A percentile compares a stretch with the other conserved stretches of the same genome.
These are phyloP conservation scores for Eudorcas thomsonii DNA, from an alignment of 2,113 vertebrate genomes.

Conservation along the genomic window DNA sequence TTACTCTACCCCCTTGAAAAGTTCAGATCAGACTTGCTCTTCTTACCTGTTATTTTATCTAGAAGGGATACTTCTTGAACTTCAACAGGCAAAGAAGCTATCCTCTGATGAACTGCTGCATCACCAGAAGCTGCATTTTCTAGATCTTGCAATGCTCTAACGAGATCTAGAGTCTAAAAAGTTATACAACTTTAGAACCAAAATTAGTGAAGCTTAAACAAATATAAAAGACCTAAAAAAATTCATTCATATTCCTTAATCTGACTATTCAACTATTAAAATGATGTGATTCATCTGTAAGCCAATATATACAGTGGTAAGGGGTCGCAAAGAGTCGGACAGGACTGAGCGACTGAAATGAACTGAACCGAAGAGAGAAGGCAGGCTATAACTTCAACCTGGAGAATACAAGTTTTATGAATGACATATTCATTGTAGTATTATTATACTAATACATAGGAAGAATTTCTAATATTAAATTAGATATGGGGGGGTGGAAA, in stretches of 20 bases:
- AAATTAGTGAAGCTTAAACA: constrained; percentile 37
- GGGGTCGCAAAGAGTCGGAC: too few species aligned
- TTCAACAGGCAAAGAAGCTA: constrained; percentile 94
- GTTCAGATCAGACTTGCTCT: not conserved
- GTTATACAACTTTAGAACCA: constrained; percentile 70
- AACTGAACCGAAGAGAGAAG: not conserved
- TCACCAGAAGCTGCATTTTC: constrained; percentile 97
- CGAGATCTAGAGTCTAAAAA: constrained; percentile 93
- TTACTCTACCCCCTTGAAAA: not conserved
- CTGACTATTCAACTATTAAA: not conserved
- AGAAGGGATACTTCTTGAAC: constrained; percentile 96
- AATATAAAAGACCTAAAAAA: not conserved
- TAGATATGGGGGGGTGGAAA: not conserved
- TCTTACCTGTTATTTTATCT: constrained; percentile 95
- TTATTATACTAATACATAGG: not conserved
- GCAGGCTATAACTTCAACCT: not conserved
- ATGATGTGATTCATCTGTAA: not conserved
- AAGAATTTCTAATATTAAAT: not conserved
- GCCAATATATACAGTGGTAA: not conserved
- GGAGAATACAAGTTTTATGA: constrained; percentile 3
- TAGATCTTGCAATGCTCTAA: constrained; percentile 96
- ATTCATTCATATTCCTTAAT: not conserved
- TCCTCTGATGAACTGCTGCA: constrained; percentile 94
- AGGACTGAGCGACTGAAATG: too few species aligned
- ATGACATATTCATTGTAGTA: not conserved